phyloP scores from a whole-genome alignment of 2,113 vertebrate species.

The Kryptolebias marmoratus region DNA sequence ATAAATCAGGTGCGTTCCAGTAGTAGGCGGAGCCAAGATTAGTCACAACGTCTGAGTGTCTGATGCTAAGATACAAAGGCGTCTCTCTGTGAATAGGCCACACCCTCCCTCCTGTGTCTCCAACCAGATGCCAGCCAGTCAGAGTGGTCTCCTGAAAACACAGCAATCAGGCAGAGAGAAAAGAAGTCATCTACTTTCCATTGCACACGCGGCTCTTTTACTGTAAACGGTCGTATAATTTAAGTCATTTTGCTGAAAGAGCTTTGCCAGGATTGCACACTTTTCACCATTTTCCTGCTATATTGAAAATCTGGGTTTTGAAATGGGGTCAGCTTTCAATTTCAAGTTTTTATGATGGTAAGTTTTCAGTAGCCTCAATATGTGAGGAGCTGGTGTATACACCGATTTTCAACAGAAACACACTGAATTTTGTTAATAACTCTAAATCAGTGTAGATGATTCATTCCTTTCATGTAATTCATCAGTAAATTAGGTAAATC shows the following conservation, averaged over 20 bases:
- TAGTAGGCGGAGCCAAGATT: slow-evolving; percentile 71
- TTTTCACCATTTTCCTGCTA: background rate
- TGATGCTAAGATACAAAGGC: slow-evolving; percentile 61
- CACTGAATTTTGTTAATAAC: too few relatives aligned
- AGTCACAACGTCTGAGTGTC: slow-evolving; percentile 57
- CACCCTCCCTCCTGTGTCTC: slow-evolving; percentile 57
- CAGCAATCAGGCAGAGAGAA: background rate
- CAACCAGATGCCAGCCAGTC: slow-evolving; percentile 71
- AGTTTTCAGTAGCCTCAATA: background rate
- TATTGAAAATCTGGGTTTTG: background rate
- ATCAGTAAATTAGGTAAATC: too few relatives aligned
- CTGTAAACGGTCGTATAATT: slow-evolving; percentile 12
- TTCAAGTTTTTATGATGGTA: background rate
- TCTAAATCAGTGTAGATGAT: too few relatives aligned
- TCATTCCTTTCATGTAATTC: too few relatives aligned
- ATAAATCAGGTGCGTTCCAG: slow-evolving; percentile 70
- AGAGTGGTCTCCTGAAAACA: slow-evolving; percentile 62
- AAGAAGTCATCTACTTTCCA: background rate
- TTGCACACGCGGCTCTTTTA: slow-evolving; percentile 1
- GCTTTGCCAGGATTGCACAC: background rate
- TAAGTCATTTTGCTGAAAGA: slow-evolving; percentile 2
- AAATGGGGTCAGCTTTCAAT: background rate
- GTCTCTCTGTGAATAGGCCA: slow-evolving; percentile 69
- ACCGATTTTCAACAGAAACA: background rate
- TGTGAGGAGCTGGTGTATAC: too few relatives aligned